Percentiles rank a stretch among this genome's conserved stretches.
Evolutionary conservation across 2,888 invertebrate species (phyloP).

Genomic region (Campoplex capitator): DNA sequence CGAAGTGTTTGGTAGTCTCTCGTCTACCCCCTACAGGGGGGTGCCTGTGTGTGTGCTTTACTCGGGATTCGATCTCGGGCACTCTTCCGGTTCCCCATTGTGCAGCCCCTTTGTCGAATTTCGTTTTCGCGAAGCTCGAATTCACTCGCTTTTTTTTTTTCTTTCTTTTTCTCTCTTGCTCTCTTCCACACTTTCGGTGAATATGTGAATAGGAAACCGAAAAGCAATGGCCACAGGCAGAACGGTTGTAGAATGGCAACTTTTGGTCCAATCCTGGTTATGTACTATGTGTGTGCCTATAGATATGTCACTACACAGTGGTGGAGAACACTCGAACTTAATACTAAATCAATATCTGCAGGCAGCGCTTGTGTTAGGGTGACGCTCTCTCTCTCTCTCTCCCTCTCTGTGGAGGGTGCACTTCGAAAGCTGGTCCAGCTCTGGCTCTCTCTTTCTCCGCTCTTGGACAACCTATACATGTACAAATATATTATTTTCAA

Average conservation of each 20-base stretch:
- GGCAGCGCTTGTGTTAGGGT: conserved; percentile 75
- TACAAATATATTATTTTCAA: conserved; percentile 13
- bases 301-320: conserved; percentile 24
- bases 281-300: neutral
- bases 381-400: conserved; percentile 40
- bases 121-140: conserved; percentile 76
- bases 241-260: conserved; percentile 25
- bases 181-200: conserved; percentile 61
- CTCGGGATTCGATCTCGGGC: conserved; percentile 43
- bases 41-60: conserved; percentile 14
- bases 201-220: conserved; percentile 73
- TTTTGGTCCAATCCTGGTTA: conserved; percentile 14
- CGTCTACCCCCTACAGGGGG: conserved; percentile 37
- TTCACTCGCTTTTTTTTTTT: conserved; percentile 63
- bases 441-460: neutral
- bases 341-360: conserved; percentile 83
- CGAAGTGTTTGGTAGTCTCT: conserved; percentile 46
- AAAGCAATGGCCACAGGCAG: conserved; percentile 47
- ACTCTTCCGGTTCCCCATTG: conserved; percentile 64
- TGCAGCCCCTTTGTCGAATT: conserved; percentile 71
- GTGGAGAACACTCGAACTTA: conserved; percentile 76
- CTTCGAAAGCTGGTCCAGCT: conserved; percentile 72
- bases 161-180: neutral
- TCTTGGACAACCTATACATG: neutral
- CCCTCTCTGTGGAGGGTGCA: conserved; percentile 73